Base-by-base conservation (phyloP, 2,888 invertebrate genomes). In the Noctua janthe region DNA sequence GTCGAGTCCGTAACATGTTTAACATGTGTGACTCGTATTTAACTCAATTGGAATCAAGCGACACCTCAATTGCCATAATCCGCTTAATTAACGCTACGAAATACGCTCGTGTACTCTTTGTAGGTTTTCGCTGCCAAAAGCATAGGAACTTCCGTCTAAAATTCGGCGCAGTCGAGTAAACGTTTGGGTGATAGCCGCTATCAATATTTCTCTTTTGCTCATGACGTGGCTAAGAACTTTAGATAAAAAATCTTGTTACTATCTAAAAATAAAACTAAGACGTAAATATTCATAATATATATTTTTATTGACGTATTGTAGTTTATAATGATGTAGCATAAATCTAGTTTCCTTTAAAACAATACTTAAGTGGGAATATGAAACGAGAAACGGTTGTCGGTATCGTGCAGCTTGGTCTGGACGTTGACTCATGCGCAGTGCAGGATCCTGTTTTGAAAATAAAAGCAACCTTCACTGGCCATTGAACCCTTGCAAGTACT, bases 371-470 rank as follows among this genome's bases (percentile, higher is more conserved):
- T 39, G 66, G 49, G 62, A 74, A 83, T 74, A 79, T 70, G 49
- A 77, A 79, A 76, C 15, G 49, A 69, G 54, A 76, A 73, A 67
- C 51, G 73, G 72, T 76, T 64, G 73, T 54, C 62, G n/a, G 64
- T 71, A 72, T 47, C 59, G 62, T 71, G 67, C 69, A 54, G 62
- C 72, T 70, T 82, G 54, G 75, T 64, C 64, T 82, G 85, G 56
- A 72, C 76, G 67, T 81, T 87, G 88, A 88, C 77, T 87, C 85
- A 83, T 54, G 80, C 70, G n/a, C 66, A 43, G 71, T 76, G 76
- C 74, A 70, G 75, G 70, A 89, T 88, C 88, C 88, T 82, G 88
- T 89, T 89, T 89, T 82, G 82, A 83, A 88, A 89, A 88, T 84
- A 89, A 88, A 87, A 84, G 80, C 71, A 79, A 87, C 81, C 85